Conservation (phyloP, 2,113 vertebrate species). For the Romanogobio albipinnatus region DNA sequence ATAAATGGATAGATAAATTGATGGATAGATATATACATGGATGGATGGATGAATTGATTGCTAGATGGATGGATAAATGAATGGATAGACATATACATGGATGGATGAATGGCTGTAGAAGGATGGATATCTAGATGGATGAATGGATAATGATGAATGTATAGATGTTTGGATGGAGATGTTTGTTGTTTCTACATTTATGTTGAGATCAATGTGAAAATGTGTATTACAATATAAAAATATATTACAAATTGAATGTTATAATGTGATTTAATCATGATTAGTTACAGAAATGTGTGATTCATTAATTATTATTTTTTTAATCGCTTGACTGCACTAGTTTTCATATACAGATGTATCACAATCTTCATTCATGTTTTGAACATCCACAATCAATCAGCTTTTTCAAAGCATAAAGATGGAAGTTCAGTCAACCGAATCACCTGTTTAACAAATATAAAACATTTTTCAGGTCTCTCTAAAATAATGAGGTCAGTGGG, state of each 20-base stretch:
- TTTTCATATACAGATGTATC: not conserved
- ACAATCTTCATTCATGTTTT: not conserved
- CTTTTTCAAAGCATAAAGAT: not conserved
- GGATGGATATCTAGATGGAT: not conserved
- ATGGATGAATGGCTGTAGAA: not conserved
- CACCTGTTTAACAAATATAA: not conserved
- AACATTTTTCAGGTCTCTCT: not conserved
- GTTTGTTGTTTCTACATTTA: no score
- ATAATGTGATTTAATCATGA: no score
- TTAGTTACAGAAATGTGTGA: no score
- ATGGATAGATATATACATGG: not conserved
- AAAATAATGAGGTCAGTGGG: slow-evolving; percentile 33
- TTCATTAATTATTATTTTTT: no score
- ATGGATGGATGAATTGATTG: not conserved
- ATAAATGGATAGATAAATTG: not conserved
- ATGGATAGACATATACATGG: not conserved
- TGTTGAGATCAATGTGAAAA: no score
- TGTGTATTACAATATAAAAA: no score
- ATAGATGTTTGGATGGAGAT: not conserved
- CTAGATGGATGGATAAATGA: not conserved
- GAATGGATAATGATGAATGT: not conserved
- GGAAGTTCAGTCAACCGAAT: not conserved
- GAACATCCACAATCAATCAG: not conserved
- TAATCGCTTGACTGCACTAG: no score
- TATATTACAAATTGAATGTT: no score